A percentile compares a stretch with the other conserved stretches of the same genome.
Conservation (phyloP, 2,797 vertebrate genomes). For the Hafferia zeledoni region DNA sequence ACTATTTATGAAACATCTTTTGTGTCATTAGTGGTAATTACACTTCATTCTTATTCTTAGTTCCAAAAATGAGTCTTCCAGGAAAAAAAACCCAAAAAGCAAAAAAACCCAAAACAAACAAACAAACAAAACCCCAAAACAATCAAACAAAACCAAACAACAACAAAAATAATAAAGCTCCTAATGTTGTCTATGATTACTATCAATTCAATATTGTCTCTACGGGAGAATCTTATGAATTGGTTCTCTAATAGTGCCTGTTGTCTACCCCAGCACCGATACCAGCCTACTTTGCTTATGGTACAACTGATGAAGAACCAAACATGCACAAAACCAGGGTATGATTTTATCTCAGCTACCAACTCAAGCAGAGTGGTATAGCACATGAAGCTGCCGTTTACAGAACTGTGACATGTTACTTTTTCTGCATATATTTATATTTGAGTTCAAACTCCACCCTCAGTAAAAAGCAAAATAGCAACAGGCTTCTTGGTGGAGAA, state of each 20-base stretch:
- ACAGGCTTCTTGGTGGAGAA: not conserved
- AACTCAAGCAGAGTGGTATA: fast-evolving
- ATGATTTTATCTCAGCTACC: not conserved
- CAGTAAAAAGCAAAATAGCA: not conserved
- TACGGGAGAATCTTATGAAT: not conserved
- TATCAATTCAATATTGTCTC: not conserved
- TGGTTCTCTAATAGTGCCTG: not conserved
- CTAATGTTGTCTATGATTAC: not conserved
- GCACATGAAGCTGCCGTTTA: not conserved
- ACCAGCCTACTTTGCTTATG: not conserved
- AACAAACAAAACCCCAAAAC: no score
- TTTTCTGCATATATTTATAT: not conserved
- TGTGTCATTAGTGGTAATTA: not conserved
- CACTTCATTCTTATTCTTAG: not conserved
- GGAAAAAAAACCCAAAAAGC: no score
- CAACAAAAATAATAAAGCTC: fast-evolving
- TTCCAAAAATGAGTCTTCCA: not conserved
- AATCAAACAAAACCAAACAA: no score
- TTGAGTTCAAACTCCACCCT: not conserved
- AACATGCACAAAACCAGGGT: fast-evolving
- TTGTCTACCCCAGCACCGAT: not conserved
- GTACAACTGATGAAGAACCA: not conserved
- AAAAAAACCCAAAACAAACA: no score
- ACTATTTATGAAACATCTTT: not conserved
- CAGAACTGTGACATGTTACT: not conserved